Percentiles rank a stretch among this genome's conserved stretches.
These are phyloP conservation scores for Drosophila birchii DNA, from an alignment of 2,888 invertebrate genomes.

Conservation along the genomic window DNA sequence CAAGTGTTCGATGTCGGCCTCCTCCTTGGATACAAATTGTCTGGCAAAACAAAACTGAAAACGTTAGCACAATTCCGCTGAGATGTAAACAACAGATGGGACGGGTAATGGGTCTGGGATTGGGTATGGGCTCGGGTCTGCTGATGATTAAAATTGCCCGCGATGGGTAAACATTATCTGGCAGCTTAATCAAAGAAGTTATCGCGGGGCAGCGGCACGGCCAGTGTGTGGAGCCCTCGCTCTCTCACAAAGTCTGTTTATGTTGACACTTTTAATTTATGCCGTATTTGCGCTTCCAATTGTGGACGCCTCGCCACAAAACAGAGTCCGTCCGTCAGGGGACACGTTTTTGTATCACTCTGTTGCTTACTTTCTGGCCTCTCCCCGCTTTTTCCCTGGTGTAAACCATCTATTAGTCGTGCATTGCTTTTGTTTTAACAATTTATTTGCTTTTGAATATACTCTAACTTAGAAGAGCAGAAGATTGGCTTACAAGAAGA, in stretches of 20 bases:
- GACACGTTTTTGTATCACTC: conserved; percentile 32
- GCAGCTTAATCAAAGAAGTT: conserved; percentile 49
- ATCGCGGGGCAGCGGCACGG: conserved; percentile 8
- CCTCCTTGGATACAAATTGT: conserved; percentile 93
- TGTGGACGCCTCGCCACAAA: conserved; percentile 36
- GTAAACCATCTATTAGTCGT: conserved; percentile 28
- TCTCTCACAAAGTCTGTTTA: conserved; percentile 43
- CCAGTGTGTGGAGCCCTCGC: conserved; percentile 15
- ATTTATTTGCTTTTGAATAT: background rate
- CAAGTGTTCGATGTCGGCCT: conserved; percentile 93
- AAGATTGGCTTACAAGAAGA: background rate
- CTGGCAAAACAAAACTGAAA: conserved; percentile 85
- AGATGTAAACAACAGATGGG: conserved; percentile 52
- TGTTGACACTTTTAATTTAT: conserved; percentile 70
- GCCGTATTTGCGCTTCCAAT: conserved; percentile 60
- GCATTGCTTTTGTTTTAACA: conserved; percentile 18
- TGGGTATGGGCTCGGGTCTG: conserved; percentile 13
- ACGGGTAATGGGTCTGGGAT: conserved; percentile 18
- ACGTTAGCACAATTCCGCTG: conserved; percentile 49
- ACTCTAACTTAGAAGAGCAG: background rate
- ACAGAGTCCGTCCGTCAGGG: conserved; percentile 3
- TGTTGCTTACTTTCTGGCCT: conserved; percentile 21
- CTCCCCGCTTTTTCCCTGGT: conserved; percentile 9
- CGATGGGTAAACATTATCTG: conserved; percentile 49
- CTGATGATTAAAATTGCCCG: conserved; percentile 53